phyloP scores from a whole-genome alignment of 1,140 invertebrate genomes.

The Drosophila mauritiana region DNA sequence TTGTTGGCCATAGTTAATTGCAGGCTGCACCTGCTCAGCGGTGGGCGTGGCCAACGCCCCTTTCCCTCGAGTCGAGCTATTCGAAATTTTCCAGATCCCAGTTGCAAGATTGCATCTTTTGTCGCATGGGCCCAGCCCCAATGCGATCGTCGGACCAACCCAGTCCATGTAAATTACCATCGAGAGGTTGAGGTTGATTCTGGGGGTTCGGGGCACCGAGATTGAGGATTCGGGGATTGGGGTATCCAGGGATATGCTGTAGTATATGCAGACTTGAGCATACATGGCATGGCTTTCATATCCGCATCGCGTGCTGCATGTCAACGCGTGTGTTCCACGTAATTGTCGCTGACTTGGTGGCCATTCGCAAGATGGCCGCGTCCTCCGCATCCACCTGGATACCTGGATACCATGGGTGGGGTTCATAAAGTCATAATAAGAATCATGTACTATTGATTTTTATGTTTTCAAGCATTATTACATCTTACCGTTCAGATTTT shows the following conservation, averaged over 20 bases:
- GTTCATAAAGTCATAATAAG: background rate
- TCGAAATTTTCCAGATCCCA: conserved; percentile 23
- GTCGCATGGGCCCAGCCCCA: conserved; percentile 53
- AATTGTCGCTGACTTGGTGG: conserved; percentile 67
- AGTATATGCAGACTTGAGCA: conserved; percentile 4
- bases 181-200: conserved; percentile 69
- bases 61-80: conserved; percentile 53
- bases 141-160: conserved; percentile 34
- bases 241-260: background rate
- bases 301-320: conserved; percentile 80
- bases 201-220: background rate
- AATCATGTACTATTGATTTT: background rate
- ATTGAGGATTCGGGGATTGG: conserved; percentile 13
- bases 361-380: conserved; percentile 57
- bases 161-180: conserved; percentile 72
- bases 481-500: too few relatives aligned
- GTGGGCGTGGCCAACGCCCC: conserved; percentile 57
- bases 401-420: conserved; percentile 16
- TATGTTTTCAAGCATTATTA: background rate
- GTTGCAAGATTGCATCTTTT: conserved; percentile 63
- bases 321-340: conserved; percentile 80
- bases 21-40: conserved; percentile 60
- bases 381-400: conserved; percentile 17
- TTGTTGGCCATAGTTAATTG: conserved; percentile 62
- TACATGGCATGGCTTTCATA: conserved; percentile 48